These are phyloP conservation scores for Capitulum mitella DNA, from an alignment of 2,888 invertebrate species.

Conservation along the genomic window DNA sequence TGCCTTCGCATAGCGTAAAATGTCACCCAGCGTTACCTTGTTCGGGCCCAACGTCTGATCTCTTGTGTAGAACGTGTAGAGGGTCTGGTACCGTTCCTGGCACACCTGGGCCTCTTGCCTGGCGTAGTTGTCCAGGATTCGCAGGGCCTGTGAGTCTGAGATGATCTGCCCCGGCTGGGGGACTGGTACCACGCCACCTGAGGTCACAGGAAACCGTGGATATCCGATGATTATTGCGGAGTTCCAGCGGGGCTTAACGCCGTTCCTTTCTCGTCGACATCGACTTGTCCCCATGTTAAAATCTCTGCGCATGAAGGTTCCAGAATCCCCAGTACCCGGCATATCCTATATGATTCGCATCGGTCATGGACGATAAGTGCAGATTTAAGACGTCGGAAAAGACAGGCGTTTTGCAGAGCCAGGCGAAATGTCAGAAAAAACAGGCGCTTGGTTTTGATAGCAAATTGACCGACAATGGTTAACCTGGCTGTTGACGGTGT, in stretches of 20 bases:
- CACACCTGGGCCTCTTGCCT: not conserved
- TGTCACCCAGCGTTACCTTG: not conserved
- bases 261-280: not conserved
- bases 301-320: not conserved
- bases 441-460: too few species aligned
- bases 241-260: not conserved
- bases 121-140: not conserved
- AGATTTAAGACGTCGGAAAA: too few species aligned
- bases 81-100: not conserved
- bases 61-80: not conserved
- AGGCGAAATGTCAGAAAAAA: too few species aligned
- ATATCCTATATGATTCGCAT: too few species aligned
- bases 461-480: too few species aligned
- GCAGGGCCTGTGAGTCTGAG: not conserved
- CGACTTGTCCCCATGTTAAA: not conserved
- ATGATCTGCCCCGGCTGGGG: not conserved
- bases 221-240: too few species aligned
- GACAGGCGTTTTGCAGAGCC: too few species aligned
- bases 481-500: too few species aligned
- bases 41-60: not conserved
- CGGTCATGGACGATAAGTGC: too few species aligned
- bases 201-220: not conserved
- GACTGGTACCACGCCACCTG: not conserved
- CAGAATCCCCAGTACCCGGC: not conserved
- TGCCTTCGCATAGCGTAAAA: not conserved